These are phyloP conservation scores for Keiferia lycopersicella DNA, from an alignment of 2,888 invertebrate genomes.

Conservation along the genomic window DNA sequence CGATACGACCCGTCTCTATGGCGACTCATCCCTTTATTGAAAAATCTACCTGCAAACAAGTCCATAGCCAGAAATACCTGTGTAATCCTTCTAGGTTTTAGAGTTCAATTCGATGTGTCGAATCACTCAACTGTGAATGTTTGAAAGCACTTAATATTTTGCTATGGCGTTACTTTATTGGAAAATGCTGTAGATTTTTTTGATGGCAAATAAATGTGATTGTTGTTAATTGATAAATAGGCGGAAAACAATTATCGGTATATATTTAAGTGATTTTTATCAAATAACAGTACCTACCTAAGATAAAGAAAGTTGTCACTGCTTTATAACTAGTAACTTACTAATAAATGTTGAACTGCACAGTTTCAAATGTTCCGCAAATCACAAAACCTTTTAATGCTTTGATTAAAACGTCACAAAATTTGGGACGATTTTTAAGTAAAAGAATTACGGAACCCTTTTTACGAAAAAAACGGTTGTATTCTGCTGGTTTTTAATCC, in stretches of 20 bases:
- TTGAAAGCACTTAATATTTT: background rate
- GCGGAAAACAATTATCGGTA: background rate
- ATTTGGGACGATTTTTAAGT: slow-evolving; percentile 6
- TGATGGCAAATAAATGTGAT: background rate
- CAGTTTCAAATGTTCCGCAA: background rate
- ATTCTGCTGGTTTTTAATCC: slow-evolving; percentile 23
- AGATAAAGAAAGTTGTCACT: too few relatives aligned
- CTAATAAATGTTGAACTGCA: background rate
- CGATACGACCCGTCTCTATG: slow-evolving; percentile 71
- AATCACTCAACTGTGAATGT: slow-evolving; percentile 2
- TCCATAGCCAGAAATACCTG: slow-evolving; percentile 40
- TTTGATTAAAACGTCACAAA: slow-evolving; percentile 13
- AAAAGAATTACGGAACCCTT: slow-evolving; percentile 15
- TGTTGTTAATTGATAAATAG: background rate
- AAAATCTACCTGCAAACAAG: slow-evolving; percentile 36
- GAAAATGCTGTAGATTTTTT: background rate
- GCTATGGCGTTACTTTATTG: background rate
- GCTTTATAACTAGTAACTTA: background rate
- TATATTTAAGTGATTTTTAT: background rate
- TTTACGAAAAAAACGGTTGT: slow-evolving; percentile 20
- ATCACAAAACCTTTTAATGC: background rate
- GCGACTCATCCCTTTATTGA: slow-evolving; percentile 55
- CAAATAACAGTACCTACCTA: background rate
- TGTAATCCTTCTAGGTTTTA: slow-evolving; percentile 44
- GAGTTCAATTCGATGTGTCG: slow-evolving; percentile 17